Evolutionary conservation across 2,113 vertebrate species (phyloP).

Genomic region (Gopherus evgoodei): DNA sequence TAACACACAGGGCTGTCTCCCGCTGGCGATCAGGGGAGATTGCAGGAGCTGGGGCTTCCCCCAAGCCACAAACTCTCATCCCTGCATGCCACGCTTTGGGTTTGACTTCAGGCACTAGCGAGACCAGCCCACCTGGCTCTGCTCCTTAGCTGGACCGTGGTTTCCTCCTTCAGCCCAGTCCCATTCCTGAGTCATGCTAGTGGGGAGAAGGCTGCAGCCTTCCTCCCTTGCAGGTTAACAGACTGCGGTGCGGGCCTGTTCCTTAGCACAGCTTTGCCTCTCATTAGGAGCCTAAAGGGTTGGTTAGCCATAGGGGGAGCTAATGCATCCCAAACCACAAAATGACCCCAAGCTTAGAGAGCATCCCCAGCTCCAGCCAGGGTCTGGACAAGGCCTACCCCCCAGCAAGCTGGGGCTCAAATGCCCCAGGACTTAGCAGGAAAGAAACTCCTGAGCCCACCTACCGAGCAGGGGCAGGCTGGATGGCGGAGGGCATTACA

Average conservation of each 20-base stretch:
- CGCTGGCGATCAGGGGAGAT: not conserved
- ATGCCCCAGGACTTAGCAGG: not conserved
- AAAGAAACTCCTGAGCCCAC: not conserved
- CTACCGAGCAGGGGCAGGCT: not conserved
- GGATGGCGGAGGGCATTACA: not conserved
- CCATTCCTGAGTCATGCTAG: not conserved
- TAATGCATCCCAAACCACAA: not conserved
- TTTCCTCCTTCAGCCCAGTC: not conserved
- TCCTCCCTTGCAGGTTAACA: not conserved
- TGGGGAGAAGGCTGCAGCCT: not conserved
- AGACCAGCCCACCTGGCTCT: not conserved
- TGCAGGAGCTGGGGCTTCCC: not conserved
- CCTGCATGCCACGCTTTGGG: not conserved
- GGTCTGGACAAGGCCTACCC: not conserved
- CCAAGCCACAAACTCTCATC: not conserved
- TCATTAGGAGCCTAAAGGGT: not conserved
- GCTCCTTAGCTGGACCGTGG: not conserved
- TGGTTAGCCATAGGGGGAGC: accelerated
- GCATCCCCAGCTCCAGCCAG: not conserved
- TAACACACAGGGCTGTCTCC: not conserved
- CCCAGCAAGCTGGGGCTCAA: not conserved
- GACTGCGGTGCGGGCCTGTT: not conserved
- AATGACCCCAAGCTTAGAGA: not conserved
- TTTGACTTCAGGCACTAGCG: not conserved
- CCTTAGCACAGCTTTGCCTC: not conserved